phyloP scores from a whole-genome alignment of 2,888 invertebrate genomes.

The Cephus sareptanus region DNA sequence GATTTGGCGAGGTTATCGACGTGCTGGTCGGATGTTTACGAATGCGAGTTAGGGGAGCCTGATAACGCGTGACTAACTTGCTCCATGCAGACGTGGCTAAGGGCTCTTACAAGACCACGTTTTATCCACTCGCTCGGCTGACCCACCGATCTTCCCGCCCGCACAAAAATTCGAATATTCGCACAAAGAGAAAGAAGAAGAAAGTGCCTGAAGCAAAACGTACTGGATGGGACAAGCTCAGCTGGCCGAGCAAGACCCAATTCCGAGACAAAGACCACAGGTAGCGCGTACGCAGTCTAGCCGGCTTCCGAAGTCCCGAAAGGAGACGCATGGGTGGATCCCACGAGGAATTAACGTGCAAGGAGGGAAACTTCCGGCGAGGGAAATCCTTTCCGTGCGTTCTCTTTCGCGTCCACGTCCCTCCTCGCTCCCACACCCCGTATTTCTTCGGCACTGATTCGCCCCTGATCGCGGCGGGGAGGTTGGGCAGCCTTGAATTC shows the following conservation, averaged over 20 bases:
- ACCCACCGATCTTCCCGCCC: not conserved
- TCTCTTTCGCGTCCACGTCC: not conserved
- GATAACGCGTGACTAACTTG: slow-evolving; percentile 45
- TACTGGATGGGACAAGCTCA: not conserved
- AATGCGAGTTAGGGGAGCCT: slow-evolving; percentile 49
- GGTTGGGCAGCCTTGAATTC: not conserved
- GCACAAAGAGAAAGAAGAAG: not conserved
- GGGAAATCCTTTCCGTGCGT: not conserved
- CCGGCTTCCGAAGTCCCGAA: not conserved
- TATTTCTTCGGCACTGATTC: not conserved
- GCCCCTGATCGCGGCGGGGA: not conserved
- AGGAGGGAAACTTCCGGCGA: not conserved
- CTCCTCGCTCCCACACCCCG: not conserved
- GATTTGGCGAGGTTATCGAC: slow-evolving; percentile 9
- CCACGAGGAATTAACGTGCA: not conserved
- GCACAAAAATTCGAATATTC: not conserved
- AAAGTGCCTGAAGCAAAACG: not conserved
- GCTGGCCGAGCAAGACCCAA: not conserved
- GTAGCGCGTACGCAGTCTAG: not conserved
- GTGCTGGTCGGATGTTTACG: slow-evolving; percentile 54
- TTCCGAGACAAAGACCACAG: not conserved
- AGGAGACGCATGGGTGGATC: not conserved
- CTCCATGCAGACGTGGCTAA: slow-evolving; percentile 46
- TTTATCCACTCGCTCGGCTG: slow-evolving; percentile 29
- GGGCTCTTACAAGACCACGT: slow-evolving; percentile 48